Base-by-base conservation (phyloP, 2,888 invertebrate genomes). In the Phorcus lineatus region DNA sequence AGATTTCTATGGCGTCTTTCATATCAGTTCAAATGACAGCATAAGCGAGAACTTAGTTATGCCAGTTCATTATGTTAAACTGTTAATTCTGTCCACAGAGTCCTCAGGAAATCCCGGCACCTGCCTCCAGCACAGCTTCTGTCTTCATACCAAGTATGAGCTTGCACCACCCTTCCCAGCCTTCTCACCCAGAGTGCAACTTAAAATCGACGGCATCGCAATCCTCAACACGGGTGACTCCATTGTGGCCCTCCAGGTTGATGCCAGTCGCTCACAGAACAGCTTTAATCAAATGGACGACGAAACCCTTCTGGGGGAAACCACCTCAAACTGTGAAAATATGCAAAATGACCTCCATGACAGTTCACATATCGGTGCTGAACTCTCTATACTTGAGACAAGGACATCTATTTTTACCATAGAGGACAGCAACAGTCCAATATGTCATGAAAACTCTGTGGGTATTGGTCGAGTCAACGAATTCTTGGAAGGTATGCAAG, bases 61-160 rank as follows among this genome's bases (percentile, higher is more conserved):
- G n/a, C n/a, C n/a, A n/a, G n/a, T n/a, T n/a, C n/a, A n/a, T n/a
- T n/a, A n/a, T n/a, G n/a, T n/a, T n/a, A n/a, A n/a, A n/a, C n/a
- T n/a, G n/a, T n/a, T 47, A 1, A 47, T 47, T 47, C 13, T 47
- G 7, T 47, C 47, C 7, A 22, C 81, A 81, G 80, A 78, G 28
- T 74, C 75, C 36, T 55, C 74, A 76, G 79, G 80, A 28, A 79
- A 75, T 17, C 53, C 81, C 52, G 86, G 85, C 55, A 83, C 76
- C 36, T 98, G 98, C 92, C 94, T 97, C 80, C 96, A 96, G 91
- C 98, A 98, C 92, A 97, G 97, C 91, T 96, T 97, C 87, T 97
- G 97, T 74, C 95, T 98, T 85, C 98, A 98, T 93, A 97, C 97
- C 87, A 97, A 96, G 91, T 97, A 97, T 92, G 97, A 97, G 91